These are phyloP conservation scores for Eupithecia tripunctaria DNA, from an alignment of 2,888 invertebrate species.

Conservation along the genomic window DNA sequence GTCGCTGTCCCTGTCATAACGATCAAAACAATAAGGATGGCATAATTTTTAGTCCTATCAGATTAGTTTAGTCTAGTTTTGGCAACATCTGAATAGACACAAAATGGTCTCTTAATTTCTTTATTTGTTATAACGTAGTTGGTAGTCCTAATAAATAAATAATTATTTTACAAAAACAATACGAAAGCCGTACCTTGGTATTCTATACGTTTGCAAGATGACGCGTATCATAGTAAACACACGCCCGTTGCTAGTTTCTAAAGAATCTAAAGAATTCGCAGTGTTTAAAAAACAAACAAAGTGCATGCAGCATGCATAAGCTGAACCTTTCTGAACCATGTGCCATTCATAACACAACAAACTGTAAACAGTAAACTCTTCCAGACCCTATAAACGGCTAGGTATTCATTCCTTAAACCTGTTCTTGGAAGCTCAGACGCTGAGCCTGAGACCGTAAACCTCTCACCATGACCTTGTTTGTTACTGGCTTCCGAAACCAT, in stretches of 20 bases:
- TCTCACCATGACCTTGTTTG: conserved; percentile 53
- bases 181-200: not conserved
- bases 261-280: not conserved
- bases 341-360: conserved; percentile 3
- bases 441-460: conserved; percentile 41
- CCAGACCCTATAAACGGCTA: conserved; percentile 50
- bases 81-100: too few species aligned
- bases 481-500: conserved; percentile 40
- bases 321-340: not conserved
- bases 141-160: too few species aligned
- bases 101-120: too few species aligned
- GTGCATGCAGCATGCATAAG: not conserved
- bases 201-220: not conserved
- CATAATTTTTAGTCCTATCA: too few species aligned
- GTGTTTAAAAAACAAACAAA: not conserved
- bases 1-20: too few species aligned
- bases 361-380: conserved; percentile 16
- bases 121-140: too few species aligned
- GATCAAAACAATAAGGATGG: too few species aligned
- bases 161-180: not conserved
- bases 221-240: not conserved
- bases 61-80: too few species aligned
- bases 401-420: conserved; percentile 53
- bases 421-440: conserved; percentile 51
- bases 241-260: not conserved